These are phyloP conservation scores for Lophotriccus pileatus DNA, from an alignment of 2,797 vertebrate genomes.

Conservation along the genomic window DNA sequence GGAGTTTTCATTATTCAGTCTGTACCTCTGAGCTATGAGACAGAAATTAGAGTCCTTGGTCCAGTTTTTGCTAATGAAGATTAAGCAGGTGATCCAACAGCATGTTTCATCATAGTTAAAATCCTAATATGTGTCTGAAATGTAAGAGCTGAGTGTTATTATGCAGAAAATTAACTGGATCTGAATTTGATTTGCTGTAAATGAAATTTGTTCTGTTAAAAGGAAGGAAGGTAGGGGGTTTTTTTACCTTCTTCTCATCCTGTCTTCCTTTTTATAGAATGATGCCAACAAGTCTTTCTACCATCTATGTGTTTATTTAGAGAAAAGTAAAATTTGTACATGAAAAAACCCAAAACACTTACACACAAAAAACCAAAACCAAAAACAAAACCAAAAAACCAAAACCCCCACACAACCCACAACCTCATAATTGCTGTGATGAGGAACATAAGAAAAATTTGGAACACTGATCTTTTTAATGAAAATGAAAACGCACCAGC, in stretches of 20 bases:
- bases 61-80: not conserved
- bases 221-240: not conserved
- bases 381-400: too few relatives aligned
- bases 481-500: not conserved
- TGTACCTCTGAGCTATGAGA: not conserved
- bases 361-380: too few relatives aligned
- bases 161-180: not conserved
- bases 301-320: not conserved
- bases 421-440: not conserved
- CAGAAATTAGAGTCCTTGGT: not conserved
- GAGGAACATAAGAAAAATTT: not conserved
- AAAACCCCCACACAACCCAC: not conserved
- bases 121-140: not conserved
- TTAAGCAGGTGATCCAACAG: not conserved
- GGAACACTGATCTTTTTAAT: not conserved
- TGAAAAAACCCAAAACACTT: not conserved
- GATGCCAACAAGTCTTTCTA: not conserved
- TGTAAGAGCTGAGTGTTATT: not conserved
- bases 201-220: not conserved
- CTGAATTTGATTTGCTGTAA: not conserved
- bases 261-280: not conserved
- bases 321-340: not conserved
- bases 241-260: not conserved
- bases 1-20: not conserved
- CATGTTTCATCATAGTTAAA: not conserved